phyloP scores from a whole-genome alignment of 2,113 vertebrate genomes.

The Aplodontia rufa region DNA sequence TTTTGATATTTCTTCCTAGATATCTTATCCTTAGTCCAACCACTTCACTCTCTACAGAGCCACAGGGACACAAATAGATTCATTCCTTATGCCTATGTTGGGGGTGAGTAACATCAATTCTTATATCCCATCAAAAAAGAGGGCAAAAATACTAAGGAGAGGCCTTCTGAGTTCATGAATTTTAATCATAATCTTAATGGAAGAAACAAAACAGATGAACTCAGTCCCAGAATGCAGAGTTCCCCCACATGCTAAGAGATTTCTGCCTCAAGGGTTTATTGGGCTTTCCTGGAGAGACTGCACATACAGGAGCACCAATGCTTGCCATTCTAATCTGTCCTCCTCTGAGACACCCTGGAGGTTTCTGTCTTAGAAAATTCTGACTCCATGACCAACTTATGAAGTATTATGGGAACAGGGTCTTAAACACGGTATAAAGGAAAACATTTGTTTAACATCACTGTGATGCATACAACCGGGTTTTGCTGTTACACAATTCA shows the following conservation, averaged over 20 bases:
- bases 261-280: not conserved
- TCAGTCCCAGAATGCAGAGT: not conserved
- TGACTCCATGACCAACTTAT: not conserved
- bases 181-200: not conserved
- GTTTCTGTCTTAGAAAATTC: not conserved
- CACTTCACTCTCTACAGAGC: not conserved
- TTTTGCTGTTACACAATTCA: not conserved
- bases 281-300: not conserved
- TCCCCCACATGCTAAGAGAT: not conserved
- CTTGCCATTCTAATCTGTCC: not conserved
- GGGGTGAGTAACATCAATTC: not conserved
- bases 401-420: not conserved
- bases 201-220: not conserved
- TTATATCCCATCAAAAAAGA: not conserved
- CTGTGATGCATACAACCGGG: not conserved
- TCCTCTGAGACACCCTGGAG: not conserved
- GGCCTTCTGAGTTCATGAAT: not conserved
- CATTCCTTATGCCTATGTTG: too few species aligned
- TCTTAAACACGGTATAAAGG: not conserved
- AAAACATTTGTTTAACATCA: not conserved
- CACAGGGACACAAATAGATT: not conserved
- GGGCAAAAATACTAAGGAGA: not conserved
- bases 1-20: not conserved
- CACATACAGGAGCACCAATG: too few species aligned
- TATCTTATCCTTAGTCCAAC: not conserved